phyloP scores from a whole-genome alignment of 2,113 vertebrate genomes.

The Porphyrio hochstetteri region DNA sequence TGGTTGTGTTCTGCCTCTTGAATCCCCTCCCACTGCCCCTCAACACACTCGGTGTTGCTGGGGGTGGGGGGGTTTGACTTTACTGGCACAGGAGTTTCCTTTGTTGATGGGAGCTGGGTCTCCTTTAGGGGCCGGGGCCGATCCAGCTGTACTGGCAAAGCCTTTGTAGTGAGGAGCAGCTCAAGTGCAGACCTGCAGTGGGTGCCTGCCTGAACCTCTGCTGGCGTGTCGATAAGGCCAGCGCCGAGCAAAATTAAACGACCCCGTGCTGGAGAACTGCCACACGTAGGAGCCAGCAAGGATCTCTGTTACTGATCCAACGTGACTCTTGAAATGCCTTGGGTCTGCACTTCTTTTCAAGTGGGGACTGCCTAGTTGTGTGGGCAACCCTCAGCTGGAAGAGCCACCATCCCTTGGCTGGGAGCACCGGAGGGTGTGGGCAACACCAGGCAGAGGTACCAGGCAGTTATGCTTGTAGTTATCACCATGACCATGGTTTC shows the following conservation, averaged over 20 bases:
- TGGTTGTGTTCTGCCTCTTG: conserved; percentile 20
- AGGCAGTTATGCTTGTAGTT: neutral
- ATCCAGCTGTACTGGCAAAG: conserved; percentile 54
- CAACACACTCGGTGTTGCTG: neutral
- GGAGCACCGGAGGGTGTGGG: fast-evolving
- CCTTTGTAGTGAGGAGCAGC: conserved; percentile 4
- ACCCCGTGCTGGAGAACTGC: conserved; percentile 26
- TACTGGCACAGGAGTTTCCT: conserved; percentile 24
- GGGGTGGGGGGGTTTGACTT: conserved; percentile 15
- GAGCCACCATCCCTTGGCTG: neutral
- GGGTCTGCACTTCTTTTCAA: neutral
- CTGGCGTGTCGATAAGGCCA: conserved; percentile 18
- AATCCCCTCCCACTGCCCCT: conserved; percentile 30
- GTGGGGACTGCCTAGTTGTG: neutral
- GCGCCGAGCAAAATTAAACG: neutral
- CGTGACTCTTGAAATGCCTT: neutral
- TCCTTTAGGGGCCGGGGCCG: conserved; percentile 51
- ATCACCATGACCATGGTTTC: neutral
- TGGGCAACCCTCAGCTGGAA: neutral
- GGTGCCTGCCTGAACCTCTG: conserved; percentile 11
- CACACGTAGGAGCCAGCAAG: conserved; percentile 25
- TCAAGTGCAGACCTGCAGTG: conserved; percentile 52
- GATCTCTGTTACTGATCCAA: neutral
- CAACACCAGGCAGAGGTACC: neutral
- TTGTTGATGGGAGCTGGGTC: conserved; percentile 62